Base-by-base conservation (phyloP, 2,797 vertebrate species). In the Lepus townsendii region DNA sequence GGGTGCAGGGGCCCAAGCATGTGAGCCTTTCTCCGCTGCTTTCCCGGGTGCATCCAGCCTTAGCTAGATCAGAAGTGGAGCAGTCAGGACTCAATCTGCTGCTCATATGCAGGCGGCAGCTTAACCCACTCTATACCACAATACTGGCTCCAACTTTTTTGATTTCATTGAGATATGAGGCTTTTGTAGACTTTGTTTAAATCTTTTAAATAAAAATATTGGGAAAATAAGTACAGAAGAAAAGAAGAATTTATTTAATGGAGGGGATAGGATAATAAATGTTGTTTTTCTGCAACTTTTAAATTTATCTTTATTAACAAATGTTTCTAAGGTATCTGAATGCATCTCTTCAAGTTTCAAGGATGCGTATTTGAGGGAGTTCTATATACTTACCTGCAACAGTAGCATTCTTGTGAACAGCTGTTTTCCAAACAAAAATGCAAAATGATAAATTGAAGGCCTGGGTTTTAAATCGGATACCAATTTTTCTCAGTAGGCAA, bases 401-500 rank as follows among this genome's bases (percentile, higher is more conserved):
- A 65, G 4, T 60, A 38, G 27, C 66, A 68, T 19, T 82, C 16
- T 4, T 84, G 3, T 12, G 32, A 90, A 50, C 71, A 96, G 24
- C 24, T 95, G 1, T 83, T 63, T 95, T 93, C 72, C 77, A 32
- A 95, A 20, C 30, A 68, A 93, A 50, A 87, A 24, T 72, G 5
- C 72, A 94, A 85, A 65, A 91, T 26, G 77, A 93, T 91, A 84
- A 77, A 52, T 82, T 88, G 73, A 27, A 90, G 19, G 9, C 27
- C 24, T 91, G 27, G 10, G 9, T 9, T 82, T 90, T 87, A 87
- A 82, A 93, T 92, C 80, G 86, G 47, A 42, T 82, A 87, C 4
- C 14, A 57, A 9, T 86, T 62, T 78, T 75, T 83, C n/a, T 20
- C 19, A 66, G 72, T 11, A 79, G 26, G 65, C 13, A 63, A 86